Base-by-base conservation (phyloP, 2,888 invertebrate species). In the Eupithecia tripunctaria region DNA sequence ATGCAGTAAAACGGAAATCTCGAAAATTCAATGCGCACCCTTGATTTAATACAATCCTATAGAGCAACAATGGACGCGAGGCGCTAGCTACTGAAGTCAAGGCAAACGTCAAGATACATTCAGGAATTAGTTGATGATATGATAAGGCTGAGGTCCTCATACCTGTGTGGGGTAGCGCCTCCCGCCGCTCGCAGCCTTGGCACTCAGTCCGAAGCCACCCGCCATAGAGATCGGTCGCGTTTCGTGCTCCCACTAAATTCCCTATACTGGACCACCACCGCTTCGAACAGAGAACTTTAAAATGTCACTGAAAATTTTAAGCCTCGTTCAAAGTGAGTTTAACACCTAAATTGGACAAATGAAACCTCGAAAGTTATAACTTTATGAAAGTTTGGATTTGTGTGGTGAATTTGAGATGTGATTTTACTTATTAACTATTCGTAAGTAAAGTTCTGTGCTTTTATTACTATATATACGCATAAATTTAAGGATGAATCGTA, bases 401-500 rank as follows among this genome's bases (percentile, higher is more conserved):
- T 84, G 82, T 89, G 84, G 86, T 88, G 88, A 84, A 88, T 90
- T 89, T 90, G 93, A 82, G 86, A 93, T 92, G 93, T 93, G 91
- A 93, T 89, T 56, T 89, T 68, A 81, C 82, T 80, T 82, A 81
- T 74, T 78, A 85, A 81, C 83, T 82, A 82, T 84, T 86, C 87
- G 87, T 87, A 83, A 87, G 86, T 86, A 85, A 71, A 72, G 43
- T 76, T 75, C 64, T 68, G 64, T 68, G 66, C 43, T 67, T 68
- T 62, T 70, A 60, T 38, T 68, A 65, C 70, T 10, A 70, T 71
- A 68, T 62, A 41, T 25, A 47, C 47, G 2, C 56, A 43, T 32
- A 36, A 56, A 66, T 63, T 36, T 56, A 66, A 67, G 51, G 47
- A 70, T 71, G 15, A 70, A 25, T 32, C 43, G 62, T 66, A 68